Percentiles rank a stretch among this genome's conserved stretches.
phyloP scores from a whole-genome alignment of 1,140 invertebrate species.

The Hydropsyche tenuis region DNA sequence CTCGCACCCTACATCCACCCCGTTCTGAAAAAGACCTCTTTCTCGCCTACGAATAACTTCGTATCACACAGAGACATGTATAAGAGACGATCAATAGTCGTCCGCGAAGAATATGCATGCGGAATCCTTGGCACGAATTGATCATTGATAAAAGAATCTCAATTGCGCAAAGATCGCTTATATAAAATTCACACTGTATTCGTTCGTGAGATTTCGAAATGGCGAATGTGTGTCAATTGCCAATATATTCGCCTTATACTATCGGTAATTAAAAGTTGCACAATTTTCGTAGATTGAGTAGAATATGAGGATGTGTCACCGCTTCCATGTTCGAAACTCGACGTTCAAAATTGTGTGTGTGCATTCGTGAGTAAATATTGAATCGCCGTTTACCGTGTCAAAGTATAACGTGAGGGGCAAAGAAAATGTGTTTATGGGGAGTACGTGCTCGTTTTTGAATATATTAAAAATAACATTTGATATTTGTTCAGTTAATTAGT shows the following conservation, averaged over 20 bases:
- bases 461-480: conserved; percentile 35
- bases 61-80: too few species aligned
- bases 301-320: neutral
- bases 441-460: conserved; percentile 31
- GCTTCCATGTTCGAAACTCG: conserved; percentile 23
- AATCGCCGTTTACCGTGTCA: conserved; percentile 19
- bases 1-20: neutral
- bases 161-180: too few species aligned
- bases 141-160: too few species aligned
- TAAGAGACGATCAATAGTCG: too few species aligned
- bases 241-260: too few species aligned
- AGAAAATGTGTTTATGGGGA: conserved; percentile 12
- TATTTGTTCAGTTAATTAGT: conserved; percentile 35
- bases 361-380: conserved; percentile 7
- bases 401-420: conserved; percentile 11
- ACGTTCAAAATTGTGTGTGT: conserved; percentile 1
- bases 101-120: too few species aligned
- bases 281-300: neutral
- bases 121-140: too few species aligned
- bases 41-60: neutral
- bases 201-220: too few species aligned
- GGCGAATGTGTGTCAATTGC: too few species aligned
- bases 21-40: neutral
- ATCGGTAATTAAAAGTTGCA: conserved; percentile 6
- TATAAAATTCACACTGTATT: too few species aligned